phyloP scores from a whole-genome alignment of 2,888 invertebrate genomes.

The Heliconius erato region DNA sequence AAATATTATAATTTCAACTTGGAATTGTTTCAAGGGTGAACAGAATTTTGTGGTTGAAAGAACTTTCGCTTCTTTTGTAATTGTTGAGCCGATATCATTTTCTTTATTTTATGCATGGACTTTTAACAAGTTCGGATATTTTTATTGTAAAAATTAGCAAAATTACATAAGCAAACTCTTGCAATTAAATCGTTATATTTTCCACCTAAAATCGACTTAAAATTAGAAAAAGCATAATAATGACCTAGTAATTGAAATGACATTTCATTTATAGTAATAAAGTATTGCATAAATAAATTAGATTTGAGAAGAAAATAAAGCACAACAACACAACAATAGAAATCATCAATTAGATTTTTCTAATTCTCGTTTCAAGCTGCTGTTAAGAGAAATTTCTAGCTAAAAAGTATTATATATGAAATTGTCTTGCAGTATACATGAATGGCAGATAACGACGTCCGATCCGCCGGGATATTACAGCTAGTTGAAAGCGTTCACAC shows the following conservation, averaged over 20 bases:
- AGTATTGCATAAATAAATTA: no score
- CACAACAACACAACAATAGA: neutral
- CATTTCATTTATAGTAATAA: no score
- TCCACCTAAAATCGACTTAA: neutral
- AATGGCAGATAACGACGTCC: conserved; percentile 78
- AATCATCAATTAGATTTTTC: conserved; percentile 17
- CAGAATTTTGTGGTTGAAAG: conserved; percentile 45
- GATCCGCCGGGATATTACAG: conserved; percentile 74
- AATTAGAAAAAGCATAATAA: neutral
- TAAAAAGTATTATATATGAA: conserved; percentile 46
- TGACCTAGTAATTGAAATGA: no score
- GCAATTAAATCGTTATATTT: no score
- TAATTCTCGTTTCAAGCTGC: neutral
- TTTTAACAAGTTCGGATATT: conserved; percentile 2
- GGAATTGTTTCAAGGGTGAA: conserved; percentile 46
- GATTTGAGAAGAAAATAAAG: neutral
- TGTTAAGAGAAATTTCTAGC: conserved; percentile 7
- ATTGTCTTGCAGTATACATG: conserved; percentile 66
- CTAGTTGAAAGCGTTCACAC: conserved; percentile 62
- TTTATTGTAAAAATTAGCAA: neutral
- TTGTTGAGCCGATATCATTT: conserved; percentile 40
- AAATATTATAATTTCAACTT: conserved; percentile 36
- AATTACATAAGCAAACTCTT: no score
- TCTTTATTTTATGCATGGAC: conserved; percentile 62
- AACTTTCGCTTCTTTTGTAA: conserved; percentile 42